Conservation (phyloP, 2,888 invertebrate genomes). For the Caenorhabditis uteleia region DNA sequence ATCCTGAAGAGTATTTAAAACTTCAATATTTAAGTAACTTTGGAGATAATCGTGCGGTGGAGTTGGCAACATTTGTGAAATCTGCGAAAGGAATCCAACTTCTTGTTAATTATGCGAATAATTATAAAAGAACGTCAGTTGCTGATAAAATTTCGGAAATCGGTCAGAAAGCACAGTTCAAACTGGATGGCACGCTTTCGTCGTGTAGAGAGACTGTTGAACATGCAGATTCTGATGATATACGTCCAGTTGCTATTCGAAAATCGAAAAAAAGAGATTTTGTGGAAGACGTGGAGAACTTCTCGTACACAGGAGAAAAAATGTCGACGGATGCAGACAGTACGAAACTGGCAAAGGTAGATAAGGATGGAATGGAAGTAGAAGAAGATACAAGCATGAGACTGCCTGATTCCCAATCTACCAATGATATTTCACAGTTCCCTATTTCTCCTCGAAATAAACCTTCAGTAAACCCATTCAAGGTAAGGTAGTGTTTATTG, state of each 20-base stretch:
- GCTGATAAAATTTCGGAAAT: conserved; percentile 56
- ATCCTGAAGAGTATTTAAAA: not conserved
- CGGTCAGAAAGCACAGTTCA: conserved; percentile 11
- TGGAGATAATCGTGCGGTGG: conserved; percentile 51
- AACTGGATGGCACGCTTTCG: not conserved
- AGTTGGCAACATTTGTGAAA: conserved; percentile 49
- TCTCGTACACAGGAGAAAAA: not conserved
- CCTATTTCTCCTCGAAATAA: conserved; percentile 11
- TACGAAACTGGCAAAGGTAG: too few species aligned
- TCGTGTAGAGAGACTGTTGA: not conserved
- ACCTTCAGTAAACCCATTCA: conserved; percentile 23
- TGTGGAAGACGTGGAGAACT: not conserved
- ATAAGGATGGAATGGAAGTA: conserved; percentile 6
- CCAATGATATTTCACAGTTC: conserved; percentile 4
- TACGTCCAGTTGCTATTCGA: not conserved
- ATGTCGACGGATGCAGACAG: not conserved
- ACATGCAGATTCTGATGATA: not conserved
- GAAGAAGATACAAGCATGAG: conserved; percentile 4
- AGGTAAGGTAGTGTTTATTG: too few species aligned
- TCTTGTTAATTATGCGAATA: conserved; percentile 55
- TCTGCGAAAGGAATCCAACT: conserved; percentile 42
- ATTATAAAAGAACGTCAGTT: conserved; percentile 39
- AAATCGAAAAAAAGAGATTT: not conserved
- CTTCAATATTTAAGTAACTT: conserved; percentile 28
- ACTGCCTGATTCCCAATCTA: conserved; percentile 11